Evolutionary conservation across 2,797 vertebrate genomes (phyloP).

Genomic region (Anguilla megastoma): DNA sequence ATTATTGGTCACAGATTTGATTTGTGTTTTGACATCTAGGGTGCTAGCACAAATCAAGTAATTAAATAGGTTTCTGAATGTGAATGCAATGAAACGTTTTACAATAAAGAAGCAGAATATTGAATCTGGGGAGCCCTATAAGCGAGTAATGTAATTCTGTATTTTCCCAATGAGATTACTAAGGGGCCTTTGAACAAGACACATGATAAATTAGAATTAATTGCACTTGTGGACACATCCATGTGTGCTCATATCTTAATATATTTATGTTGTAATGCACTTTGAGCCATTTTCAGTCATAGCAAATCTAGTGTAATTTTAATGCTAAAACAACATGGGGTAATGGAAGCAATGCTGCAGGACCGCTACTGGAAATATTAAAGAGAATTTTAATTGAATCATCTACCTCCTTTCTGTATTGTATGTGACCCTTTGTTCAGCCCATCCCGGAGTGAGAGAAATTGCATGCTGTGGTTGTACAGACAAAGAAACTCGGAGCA

Average conservation of each 20-base stretch:
- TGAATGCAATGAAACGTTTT: constrained; percentile 51
- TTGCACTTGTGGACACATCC: constrained; percentile 53
- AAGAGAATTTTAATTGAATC: constrained; percentile 38
- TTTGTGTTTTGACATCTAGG: neutral
- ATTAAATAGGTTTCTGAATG: constrained; percentile 22
- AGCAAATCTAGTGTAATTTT: constrained; percentile 50
- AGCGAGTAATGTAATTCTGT: constrained; percentile 54
- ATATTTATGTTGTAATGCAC: constrained; percentile 50
- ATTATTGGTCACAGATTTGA: neutral
- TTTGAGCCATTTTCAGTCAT: constrained; percentile 45
- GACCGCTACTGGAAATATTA: constrained; percentile 6
- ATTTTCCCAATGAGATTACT: constrained; percentile 46
- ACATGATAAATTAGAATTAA: constrained; percentile 62
- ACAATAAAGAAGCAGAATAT: constrained; percentile 33
- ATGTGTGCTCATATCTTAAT: constrained; percentile 57
- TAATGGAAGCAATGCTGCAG: constrained; percentile 43
- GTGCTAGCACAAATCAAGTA: constrained; percentile 31
- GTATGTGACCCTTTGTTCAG: neutral
- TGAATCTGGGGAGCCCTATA: constrained; percentile 38
- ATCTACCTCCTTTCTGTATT: constrained; percentile 22
- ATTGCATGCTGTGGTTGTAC: neutral
- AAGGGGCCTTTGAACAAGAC: constrained; percentile 52
- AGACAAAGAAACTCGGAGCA: neutral
- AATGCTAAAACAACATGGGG: constrained; percentile 44
- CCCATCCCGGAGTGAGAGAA: neutral